Base-by-base conservation (phyloP, 2,113 vertebrate genomes). In the Chroicocephalus ridibundus region DNA sequence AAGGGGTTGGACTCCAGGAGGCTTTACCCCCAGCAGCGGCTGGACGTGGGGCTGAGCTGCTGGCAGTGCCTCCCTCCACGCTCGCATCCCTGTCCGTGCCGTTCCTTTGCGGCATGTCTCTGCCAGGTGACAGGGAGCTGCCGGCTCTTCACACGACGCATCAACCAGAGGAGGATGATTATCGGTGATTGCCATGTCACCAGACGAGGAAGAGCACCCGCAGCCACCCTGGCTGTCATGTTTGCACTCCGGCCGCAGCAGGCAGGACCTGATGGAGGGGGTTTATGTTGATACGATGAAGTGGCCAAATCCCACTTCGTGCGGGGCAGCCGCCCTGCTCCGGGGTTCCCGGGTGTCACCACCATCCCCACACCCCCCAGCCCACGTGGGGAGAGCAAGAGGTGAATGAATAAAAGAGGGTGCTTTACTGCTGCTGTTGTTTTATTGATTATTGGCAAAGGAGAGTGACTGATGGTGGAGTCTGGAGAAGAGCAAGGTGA, bases 371-470 rank as follows among this genome's bases (percentile, higher is more conserved):
- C 19, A 8, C 22, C 29, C 27, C 12, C 10, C 2, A 0, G 15
- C 49, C 51, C 57, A 52, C 2, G 1, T 1, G 0, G 49, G 47
- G 36, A 58, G 49, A 40, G 46, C 0, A 34, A 44, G 86, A 77
- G 68, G 27, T 8, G 36, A 90, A 75, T 82, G 68, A 89, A 83
- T 81, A 58, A 46, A 42, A 40, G 70, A 46, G 72, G n/a, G n/a
- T 76, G 71, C 29, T 94, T 29, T 55, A 10, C 32, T 54, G 70
- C 87, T 84, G 74, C 46, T 49, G 49, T 27, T 79, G 57, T 3
- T 34, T 54, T 46, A 85, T 87, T 76, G 78, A 82, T 85, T 93
- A 69, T 57, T 51, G 78, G 78, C 77, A 84, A 71, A 80, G 36
- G 52, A 75, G 42, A 82, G 51, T 4, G 26, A 70, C 25, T 47